A percentile compares a stretch with the other conserved stretches of the same genome.
Evolutionary conservation across 2,797 vertebrate genomes (phyloP).

Genomic region (Acipenser transmontanus): DNA sequence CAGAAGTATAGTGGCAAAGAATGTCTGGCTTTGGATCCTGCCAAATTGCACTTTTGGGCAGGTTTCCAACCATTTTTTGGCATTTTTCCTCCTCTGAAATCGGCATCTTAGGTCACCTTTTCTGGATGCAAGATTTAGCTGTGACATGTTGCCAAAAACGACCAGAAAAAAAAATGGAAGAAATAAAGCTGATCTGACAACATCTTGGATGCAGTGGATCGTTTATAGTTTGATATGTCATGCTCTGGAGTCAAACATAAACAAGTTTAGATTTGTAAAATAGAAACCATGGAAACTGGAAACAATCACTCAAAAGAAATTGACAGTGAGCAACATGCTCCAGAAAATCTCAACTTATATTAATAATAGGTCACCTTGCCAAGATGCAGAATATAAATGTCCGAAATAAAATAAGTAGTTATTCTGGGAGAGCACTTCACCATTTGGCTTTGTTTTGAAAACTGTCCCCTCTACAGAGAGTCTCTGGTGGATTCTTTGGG

Average conservation of each 20-base stretch:
- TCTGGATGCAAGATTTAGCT: conserved; percentile 6
- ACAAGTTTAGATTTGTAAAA: background rate
- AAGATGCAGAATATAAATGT: no score
- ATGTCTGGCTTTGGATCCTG: conserved; percentile 11
- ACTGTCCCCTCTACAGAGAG: no score
- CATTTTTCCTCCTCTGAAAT: background rate
- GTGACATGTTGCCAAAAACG: background rate
- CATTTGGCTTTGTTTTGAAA: no score
- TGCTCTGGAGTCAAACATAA: background rate
- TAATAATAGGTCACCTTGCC: no score
- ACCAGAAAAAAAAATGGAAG: background rate
- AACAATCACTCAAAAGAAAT: background rate
- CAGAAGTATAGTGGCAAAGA: conserved; percentile 17
- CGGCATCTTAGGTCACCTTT: conserved; percentile 4
- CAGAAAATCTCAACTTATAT: no score
- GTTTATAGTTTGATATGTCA: background rate
- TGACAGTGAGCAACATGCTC: no score
- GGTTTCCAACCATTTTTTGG: background rate
- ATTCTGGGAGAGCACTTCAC: no score
- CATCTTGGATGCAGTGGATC: background rate
- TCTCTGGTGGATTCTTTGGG: no score
- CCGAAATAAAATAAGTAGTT: no score
- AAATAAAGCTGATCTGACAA: background rate
- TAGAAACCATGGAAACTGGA: background rate
- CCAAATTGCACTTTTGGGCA: background rate